Conservation (phyloP, 2,113 vertebrate species). For the Pyrgilauda ruficollis region DNA sequence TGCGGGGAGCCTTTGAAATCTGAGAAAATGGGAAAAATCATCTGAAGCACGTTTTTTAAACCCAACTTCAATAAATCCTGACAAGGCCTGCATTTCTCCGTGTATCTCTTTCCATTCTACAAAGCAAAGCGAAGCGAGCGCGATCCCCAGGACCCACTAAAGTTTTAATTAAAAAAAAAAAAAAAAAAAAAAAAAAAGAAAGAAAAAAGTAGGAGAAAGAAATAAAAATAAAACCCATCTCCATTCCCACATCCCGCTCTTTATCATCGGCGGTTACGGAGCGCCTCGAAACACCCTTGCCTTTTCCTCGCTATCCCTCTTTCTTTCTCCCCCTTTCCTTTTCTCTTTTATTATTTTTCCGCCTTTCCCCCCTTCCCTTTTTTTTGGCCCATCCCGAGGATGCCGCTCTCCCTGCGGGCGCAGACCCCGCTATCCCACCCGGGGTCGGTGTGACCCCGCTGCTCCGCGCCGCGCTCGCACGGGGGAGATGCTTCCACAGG, state of each 20-base stretch:
- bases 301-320: slow-evolving; percentile 16
- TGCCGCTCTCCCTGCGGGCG: not conserved
- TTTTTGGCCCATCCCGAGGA: not conserved
- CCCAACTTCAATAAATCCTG: slow-evolving; percentile 78
- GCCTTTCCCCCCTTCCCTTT: no score
- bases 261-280: not conserved
- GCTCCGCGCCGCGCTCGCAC: not conserved
- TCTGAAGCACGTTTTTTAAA: slow-evolving; percentile 75
- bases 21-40: slow-evolving; percentile 80
- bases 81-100: slow-evolving; percentile 68
- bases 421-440: not conserved
- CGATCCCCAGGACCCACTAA: slow-evolving; percentile 42
- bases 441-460: not conserved
- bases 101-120: slow-evolving; percentile 56
- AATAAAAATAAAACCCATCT: not conserved
- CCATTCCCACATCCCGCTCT: not conserved
- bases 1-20: slow-evolving; percentile 79
- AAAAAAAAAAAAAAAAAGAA: not conserved
- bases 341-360: not conserved
- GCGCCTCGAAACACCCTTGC: slow-evolving; percentile 15
- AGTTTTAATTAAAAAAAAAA: slow-evolving; percentile 18
- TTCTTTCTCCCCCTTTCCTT: not conserved
- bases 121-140: slow-evolving; percentile 40
- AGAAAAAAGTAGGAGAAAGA: not conserved
- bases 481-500: slow-evolving; percentile 11